These are phyloP conservation scores for Argyrosomus regius DNA, from an alignment of 2,797 vertebrate species.

Conservation along the genomic window DNA sequence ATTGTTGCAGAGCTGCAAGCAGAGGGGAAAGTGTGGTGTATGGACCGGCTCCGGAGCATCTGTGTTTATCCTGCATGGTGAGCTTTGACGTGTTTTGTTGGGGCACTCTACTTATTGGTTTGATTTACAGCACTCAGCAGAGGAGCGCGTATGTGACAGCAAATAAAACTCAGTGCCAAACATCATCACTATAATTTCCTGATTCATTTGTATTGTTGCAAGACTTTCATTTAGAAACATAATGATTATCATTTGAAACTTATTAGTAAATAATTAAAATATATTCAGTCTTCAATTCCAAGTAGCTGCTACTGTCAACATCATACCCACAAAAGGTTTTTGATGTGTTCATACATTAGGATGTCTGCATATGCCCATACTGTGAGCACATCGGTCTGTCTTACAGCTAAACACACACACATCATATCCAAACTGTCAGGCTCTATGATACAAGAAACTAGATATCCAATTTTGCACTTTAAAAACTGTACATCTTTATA, in stretches of 20 bases:
- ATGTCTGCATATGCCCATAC: conserved; percentile 8
- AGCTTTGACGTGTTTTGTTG: conserved; percentile 69
- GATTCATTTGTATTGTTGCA: conserved; percentile 14
- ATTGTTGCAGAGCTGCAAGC: conserved; percentile 58
- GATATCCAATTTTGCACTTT: conserved; percentile 15
- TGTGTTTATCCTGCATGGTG: conserved; percentile 76
- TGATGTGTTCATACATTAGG: conserved; percentile 10
- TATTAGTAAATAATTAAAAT: conserved; percentile 17
- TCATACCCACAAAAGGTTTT: not conserved
- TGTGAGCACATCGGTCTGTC: conserved; percentile 13
- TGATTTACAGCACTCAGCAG: conserved; percentile 54
- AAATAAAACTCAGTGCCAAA: conserved; percentile 33
- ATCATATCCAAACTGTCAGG: conserved; percentile 21
- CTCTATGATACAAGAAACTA: conserved; percentile 25
- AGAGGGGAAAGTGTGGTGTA: conserved; percentile 48
- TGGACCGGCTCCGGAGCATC: conserved; percentile 67
- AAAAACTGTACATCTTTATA: conserved; percentile 15
- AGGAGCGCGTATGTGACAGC: conserved; percentile 30
- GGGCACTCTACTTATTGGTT: conserved; percentile 67
- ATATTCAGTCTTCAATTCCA: conserved; percentile 7
- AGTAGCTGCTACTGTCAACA: conserved; percentile 19
- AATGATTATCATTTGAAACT: not conserved
- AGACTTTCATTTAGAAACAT: conserved; percentile 31
- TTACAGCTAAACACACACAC: conserved; percentile 11
- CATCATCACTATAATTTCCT: not conserved